Conservation (phyloP, 2,888 invertebrate genomes). For the Lasioglossum calceatum region DNA sequence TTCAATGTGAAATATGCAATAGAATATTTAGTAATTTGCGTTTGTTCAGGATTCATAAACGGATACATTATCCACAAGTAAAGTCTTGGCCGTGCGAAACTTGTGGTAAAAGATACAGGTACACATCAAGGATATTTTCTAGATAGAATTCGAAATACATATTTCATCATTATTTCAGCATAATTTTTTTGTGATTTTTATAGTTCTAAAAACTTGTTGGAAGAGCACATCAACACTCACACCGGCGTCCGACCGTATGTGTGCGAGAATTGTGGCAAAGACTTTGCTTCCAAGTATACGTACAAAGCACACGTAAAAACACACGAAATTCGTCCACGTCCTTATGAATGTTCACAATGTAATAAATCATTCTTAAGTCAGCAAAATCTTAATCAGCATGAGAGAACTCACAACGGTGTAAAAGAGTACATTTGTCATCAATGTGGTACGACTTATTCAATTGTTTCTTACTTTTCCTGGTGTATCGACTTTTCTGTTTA, state of each 20-base stretch:
- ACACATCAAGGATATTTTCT: conserved; percentile 21
- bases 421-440: conserved; percentile 89
- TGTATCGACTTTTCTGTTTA: not conserved
- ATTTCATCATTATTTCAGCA: not conserved
- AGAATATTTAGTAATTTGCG: conserved; percentile 87
- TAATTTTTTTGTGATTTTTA: conserved; percentile 7
- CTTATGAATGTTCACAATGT: conserved; percentile 89
- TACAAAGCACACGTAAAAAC: conserved; percentile 91
- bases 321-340: conserved; percentile 89
- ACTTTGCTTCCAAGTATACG: conserved; percentile 92
- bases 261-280: conserved; percentile 89
- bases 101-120: conserved; percentile 89
- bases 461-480: no score
- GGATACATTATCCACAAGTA: conserved; percentile 87
- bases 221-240: conserved; percentile 91
- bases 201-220: conserved; percentile 88
- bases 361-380: conserved; percentile 91
- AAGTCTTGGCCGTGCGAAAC: conserved; percentile 88
- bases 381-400: conserved; percentile 91
- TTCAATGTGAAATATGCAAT: conserved; percentile 88
- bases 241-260: conserved; percentile 89
- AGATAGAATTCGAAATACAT: not conserved
- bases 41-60: conserved; percentile 87
- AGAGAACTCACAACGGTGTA: conserved; percentile 89
- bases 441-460: conserved; percentile 86